Conservation (phyloP, 2,888 invertebrate genomes). For the Drosophila mimica region DNA sequence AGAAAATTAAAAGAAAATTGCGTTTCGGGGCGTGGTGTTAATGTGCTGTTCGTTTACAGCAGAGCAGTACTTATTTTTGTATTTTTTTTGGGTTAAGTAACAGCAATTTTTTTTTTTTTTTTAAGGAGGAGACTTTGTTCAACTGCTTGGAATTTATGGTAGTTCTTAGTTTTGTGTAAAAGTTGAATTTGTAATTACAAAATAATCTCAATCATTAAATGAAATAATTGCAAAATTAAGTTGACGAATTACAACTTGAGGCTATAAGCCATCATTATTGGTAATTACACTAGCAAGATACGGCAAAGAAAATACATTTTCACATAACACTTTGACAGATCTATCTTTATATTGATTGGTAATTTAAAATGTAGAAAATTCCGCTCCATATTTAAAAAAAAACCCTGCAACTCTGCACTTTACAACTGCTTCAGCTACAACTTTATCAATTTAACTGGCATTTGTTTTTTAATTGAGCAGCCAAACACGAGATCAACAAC, state of each 20-base stretch:
- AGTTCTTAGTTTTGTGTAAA: neutral
- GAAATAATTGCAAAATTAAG: neutral
- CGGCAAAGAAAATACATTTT: neutral
- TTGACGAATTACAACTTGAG: neutral
- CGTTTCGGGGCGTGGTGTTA: constrained; percentile 37
- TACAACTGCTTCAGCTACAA: constrained; percentile 21
- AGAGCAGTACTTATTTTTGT: neutral
- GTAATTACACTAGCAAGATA: neutral
- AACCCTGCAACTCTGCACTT: constrained; percentile 21
- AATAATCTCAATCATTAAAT: neutral
- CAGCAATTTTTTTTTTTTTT: neutral
- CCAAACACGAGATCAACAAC: constrained; percentile 17
- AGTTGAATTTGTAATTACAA: neutral
- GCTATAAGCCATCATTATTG: neutral
- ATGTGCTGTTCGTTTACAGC: neutral
- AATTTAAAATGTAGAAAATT: no score
- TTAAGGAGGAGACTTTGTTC: neutral
- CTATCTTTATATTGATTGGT: neutral
- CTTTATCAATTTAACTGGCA: neutral
- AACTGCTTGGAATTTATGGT: neutral
- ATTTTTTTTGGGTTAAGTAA: constrained; percentile 1
- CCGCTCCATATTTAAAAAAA: no score
- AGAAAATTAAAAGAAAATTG: constrained; percentile 68
- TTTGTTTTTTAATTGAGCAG: constrained; percentile 17
- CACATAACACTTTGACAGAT: neutral